Evolutionary conservation across 2,888 invertebrate species (phyloP).

Genomic region (Byasa hedistus): DNA sequence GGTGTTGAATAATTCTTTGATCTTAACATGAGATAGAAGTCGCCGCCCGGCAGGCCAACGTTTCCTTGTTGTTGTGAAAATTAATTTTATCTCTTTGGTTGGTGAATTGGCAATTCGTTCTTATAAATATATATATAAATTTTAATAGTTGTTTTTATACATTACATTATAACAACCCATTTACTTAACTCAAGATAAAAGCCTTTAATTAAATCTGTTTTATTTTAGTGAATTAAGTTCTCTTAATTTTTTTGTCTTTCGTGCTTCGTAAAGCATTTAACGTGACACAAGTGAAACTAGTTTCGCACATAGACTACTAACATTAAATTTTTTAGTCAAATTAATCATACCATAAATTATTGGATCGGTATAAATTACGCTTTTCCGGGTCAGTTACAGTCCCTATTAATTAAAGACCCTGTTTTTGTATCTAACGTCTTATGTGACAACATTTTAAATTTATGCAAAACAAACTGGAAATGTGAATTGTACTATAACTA

Average conservation of each 20-base stretch:
- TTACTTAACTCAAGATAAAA: slow-evolving; percentile 11
- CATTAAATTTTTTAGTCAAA: slow-evolving; percentile 18
- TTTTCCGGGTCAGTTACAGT: slow-evolving; percentile 27
- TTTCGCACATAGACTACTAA: slow-evolving; percentile 12
- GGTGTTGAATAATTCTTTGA: not conserved
- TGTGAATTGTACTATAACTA: slow-evolving; percentile 4
- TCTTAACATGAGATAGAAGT: slow-evolving; percentile 3
- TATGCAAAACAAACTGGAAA: slow-evolving; percentile 12
- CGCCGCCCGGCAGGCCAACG: not conserved
- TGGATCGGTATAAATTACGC: slow-evolving; percentile 18
- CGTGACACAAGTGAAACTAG: slow-evolving; percentile 23
- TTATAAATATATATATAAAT: slow-evolving; percentile 6
- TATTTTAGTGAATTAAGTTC: slow-evolving; percentile 7
- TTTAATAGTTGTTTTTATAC: slow-evolving; percentile 12
- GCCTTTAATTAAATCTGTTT: slow-evolving; percentile 12
- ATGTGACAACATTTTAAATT: not conserved
- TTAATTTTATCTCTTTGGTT: slow-evolving; percentile 9
- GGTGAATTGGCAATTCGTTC: slow-evolving; percentile 2
- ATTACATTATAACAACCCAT: too few relatives aligned
- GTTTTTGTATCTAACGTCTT: slow-evolving; percentile 12
- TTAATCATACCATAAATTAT: slow-evolving; percentile 24
- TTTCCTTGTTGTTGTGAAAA: slow-evolving; percentile 13
- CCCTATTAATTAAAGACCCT: slow-evolving; percentile 23
- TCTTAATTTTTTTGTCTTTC: slow-evolving; percentile 13
- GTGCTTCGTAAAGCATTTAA: slow-evolving; percentile 5